Base-by-base conservation (phyloP, 2,888 invertebrate species). In the Agrochola macilenta region DNA sequence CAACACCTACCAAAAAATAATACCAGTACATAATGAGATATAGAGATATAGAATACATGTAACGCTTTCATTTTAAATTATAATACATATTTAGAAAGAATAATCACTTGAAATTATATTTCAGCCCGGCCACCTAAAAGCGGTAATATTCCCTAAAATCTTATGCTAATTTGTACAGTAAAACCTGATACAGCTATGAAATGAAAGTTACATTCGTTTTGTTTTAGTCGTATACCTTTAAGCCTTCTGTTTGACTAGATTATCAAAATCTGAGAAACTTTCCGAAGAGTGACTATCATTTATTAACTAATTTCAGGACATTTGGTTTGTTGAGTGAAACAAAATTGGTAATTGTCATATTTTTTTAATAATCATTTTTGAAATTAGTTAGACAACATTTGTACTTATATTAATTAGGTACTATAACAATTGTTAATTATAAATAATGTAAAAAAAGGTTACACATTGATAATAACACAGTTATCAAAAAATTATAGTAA, bases 41-140 rank as follows among this genome's bases (percentile, higher is more conserved):
- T n/a, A n/a, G n/a, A n/a, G n/a, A n/a, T n/a, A n/a, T n/a, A n/a
- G n/a, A n/a, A n/a, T n/a, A n/a, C n/a, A n/a, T n/a, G n/a, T n/a
- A n/a, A n/a, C n/a, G n/a, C n/a, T n/a, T n/a, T n/a, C n/a, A n/a
- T n/a, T n/a, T n/a, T n/a, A n/a, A n/a, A n/a, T n/a, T n/a, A n/a
- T n/a, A n/a, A n/a, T n/a, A n/a, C n/a, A n/a, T n/a, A 35, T 35
- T 35, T 35, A 35, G 35, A 35, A 35, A 35, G 35, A 69, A 69
- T 69, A 69, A 69, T 69, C 69, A 69, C 69, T 69, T 69, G 69
- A 69, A 69, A 69, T 69, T 69, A 69, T 69, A 69, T 69, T 69
- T 69, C 69, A 69, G 69, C 69, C 69, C 69, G 69, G 69, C 69
- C 69, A 69, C 69, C 69, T 69, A 69, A 69, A 69, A 69, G 69